Evolutionary conservation across 2,113 vertebrate species (phyloP), one percentile per base, ranked within the genome.

Genomic region (Clarias macrocephalus): DNA sequence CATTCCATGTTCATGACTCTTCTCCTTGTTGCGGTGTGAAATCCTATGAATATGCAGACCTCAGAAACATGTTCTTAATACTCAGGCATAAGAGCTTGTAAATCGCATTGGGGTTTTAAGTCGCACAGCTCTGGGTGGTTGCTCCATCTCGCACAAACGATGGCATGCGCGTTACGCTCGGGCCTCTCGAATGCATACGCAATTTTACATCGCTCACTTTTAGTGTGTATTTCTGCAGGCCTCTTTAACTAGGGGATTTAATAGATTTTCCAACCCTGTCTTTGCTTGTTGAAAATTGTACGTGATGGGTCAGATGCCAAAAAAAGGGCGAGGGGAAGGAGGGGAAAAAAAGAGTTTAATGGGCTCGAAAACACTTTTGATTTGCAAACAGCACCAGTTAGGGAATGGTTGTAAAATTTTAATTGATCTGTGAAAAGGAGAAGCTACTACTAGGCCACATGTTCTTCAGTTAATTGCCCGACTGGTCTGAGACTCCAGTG

Each of bases 381-480:
- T 94, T 94, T 90, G 88, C 88, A 89, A 91, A 89, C 92, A 91
- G 89, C 92, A 93, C 93, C 91, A 95, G 94, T 94, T 95, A 94
- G 94, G 87, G 91, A 89, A 59, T 37, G 56, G 91, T 91, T 92
- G 91, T 95, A 95, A 95, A 95, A 94, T 90, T 94, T 94, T 94
- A 95, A 95, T 93, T 94, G 93, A 94, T 94, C 93, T 94, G 94
- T 94, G 93, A 94, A 94, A 93, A 92, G 92, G 94, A 91, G 92
- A 94, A 94, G 94, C 93, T 94, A 94, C 94, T 92, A 92, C 91
- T 92, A 89, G 91, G 88, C 91, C 91, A 93, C 92, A 92, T 93
- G 92, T 94, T 94, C 92, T 91, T 88, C 88, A 88, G 88, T 93
- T 94, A 94, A 94, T 93, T 93, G 93, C 89, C 86, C 66, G 93